Conservation (phyloP, 30 jellyfish, hydroid and myxozoan species). For the Hydra vulgaris region DNA sequence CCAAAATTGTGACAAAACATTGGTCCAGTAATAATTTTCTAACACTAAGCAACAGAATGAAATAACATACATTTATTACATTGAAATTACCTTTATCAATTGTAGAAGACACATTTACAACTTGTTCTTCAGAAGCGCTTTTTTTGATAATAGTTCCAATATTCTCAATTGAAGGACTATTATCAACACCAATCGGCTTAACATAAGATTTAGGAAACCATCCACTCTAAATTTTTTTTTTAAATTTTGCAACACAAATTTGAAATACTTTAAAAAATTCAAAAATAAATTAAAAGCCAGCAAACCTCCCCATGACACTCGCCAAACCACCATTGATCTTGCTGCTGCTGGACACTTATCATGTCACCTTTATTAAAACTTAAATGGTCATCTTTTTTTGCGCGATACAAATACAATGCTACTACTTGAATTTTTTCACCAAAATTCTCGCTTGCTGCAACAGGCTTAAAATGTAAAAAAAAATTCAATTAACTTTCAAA, state of each 20-base stretch:
- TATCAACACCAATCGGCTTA: conserved; percentile 34
- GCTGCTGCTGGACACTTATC: conserved; percentile 74
- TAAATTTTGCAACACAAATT: too few species aligned
- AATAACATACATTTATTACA: too few species aligned
- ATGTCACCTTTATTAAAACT: conserved; percentile 69
- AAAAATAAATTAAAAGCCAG: neutral
- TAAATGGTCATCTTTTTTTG: conserved; percentile 77
- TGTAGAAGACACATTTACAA: neutral
- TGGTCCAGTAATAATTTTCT: neutral
- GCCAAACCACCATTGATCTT: conserved; percentile 96
- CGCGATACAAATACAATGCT: conserved; percentile 80
- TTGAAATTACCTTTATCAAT: neutral
- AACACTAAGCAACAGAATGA: neutral
- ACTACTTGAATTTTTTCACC: conserved; percentile 49
- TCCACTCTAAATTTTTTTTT: conserved; percentile 65
- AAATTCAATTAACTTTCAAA: neutral
- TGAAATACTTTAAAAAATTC: neutral
- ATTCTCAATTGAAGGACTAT: neutral
- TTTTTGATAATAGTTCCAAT: neutral
- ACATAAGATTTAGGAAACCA: conserved; percentile 98
- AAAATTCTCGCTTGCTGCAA: conserved; percentile 30
- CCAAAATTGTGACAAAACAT: too few species aligned
- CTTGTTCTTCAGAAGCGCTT: neutral
- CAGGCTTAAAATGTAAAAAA: neutral
- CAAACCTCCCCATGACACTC: conserved; percentile 74